Evolutionary conservation across 2,888 invertebrate genomes (phyloP).

Genomic region (Nezara viridula): DNA sequence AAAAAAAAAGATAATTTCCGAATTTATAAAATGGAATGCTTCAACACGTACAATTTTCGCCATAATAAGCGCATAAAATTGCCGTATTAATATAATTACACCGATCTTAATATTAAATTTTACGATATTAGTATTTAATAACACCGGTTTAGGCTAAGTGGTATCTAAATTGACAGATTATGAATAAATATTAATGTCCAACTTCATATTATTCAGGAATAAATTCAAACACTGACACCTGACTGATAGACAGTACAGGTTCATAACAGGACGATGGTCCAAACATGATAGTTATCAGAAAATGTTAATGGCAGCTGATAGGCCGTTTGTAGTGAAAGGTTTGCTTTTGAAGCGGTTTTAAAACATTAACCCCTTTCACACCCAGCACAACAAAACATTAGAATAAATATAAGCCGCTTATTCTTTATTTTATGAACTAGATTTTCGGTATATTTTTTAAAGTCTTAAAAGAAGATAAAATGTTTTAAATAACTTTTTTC

Average conservation of each 20-base stretch:
- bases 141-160: not conserved
- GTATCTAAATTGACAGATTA: not conserved
- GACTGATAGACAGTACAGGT: not conserved
- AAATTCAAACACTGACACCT: conserved; percentile 2
- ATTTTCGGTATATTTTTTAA: too few relatives aligned
- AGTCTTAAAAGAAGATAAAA: too few relatives aligned
- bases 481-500: too few relatives aligned
- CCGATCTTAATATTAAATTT: conserved; percentile 6
- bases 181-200: not conserved
- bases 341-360: not conserved
- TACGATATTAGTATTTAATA: conserved; percentile 13
- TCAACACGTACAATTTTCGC: not conserved
- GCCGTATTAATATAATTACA: not conserved
- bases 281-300: not conserved
- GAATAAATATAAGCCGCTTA: too few relatives aligned
- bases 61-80: not conserved
- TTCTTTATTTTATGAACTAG: too few relatives aligned
- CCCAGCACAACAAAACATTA: not conserved
- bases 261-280: not conserved
- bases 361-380: too few relatives aligned
- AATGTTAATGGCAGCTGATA: not conserved
- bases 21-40: not conserved
- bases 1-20: not conserved
- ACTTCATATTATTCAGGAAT: not conserved
- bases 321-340: not conserved